Evolutionary conservation across 2,888 invertebrate genomes (phyloP).

Genomic region (Heliconius ethilla): DNA sequence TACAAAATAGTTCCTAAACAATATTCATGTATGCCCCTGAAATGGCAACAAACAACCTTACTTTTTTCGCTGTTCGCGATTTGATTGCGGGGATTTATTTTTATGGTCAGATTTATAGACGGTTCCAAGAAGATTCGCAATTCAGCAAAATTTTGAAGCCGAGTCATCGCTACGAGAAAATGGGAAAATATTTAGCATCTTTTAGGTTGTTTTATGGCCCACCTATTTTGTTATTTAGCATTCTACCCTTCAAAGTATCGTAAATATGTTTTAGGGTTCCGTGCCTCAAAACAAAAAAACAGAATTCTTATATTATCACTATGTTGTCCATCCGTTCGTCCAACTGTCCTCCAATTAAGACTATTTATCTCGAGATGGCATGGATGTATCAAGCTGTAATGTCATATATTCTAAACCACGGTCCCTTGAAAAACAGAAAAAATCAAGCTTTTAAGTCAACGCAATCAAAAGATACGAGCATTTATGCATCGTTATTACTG

Average conservation of each 20-base stretch:
- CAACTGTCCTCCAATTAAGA: too few species aligned
- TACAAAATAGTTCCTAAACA: constrained; percentile 68
- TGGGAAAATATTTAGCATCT: constrained; percentile 42
- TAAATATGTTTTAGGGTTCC: neutral
- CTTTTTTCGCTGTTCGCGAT: constrained; percentile 76
- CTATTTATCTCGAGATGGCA: too few species aligned
- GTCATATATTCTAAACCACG: too few species aligned
- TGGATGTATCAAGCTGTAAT: too few species aligned
- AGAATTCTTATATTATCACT: too few species aligned
- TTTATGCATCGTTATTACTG: too few species aligned
- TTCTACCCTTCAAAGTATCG: constrained; percentile 18
- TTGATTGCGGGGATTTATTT: constrained; percentile 80
- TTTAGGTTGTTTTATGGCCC: constrained; percentile 20
- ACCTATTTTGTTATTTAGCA: constrained; percentile 24
- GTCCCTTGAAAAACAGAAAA: too few species aligned
- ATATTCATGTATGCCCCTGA: constrained; percentile 70
- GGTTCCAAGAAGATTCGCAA: constrained; percentile 69
- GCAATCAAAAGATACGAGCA: too few species aligned
- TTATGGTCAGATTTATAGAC: constrained; percentile 79
- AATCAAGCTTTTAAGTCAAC: too few species aligned
- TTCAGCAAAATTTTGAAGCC: constrained; percentile 47
- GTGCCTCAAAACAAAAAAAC: too few species aligned
- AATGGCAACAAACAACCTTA: constrained; percentile 77
- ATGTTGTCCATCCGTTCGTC: too few species aligned
- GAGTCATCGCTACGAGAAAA: constrained; percentile 38